A percentile compares a stretch with the other conserved stretches of the same genome.
phyloP scores from a whole-genome alignment of 2,797 vertebrate genomes.

The Phrynocephalus vlangalii region DNA sequence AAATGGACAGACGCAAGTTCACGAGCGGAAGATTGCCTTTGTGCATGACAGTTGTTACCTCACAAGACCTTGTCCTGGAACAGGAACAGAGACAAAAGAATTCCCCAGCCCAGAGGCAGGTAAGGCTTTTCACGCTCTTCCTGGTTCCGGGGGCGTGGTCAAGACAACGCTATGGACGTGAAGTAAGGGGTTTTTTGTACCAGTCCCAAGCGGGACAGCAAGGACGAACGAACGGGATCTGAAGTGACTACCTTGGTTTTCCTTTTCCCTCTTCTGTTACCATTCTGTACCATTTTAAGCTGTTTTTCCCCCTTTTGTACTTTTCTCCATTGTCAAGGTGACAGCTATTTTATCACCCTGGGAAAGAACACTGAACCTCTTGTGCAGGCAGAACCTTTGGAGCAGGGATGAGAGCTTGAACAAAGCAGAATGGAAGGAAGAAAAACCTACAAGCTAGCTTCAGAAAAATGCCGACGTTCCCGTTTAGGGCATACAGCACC shows the following conservation, averaged over 20 bases:
- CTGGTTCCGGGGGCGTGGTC: too few relatives aligned
- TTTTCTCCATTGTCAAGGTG: constrained; percentile 63
- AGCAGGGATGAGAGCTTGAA: constrained; percentile 69
- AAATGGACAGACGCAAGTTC: too few relatives aligned
- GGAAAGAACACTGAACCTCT: constrained; percentile 75
- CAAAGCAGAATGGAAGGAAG: constrained; percentile 72
- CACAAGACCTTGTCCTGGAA: too few relatives aligned
- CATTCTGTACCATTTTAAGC: constrained; percentile 18
- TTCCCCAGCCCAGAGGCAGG: too few relatives aligned
- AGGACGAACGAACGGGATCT: too few relatives aligned
- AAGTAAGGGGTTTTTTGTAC: too few relatives aligned
- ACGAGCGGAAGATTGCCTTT: too few relatives aligned
- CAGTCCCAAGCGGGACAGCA: too few relatives aligned
- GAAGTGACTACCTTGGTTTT: background rate
- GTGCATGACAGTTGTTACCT: too few relatives aligned
- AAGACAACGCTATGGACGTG: too few relatives aligned
- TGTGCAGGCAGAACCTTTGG: constrained; percentile 74
- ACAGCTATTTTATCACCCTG: constrained; percentile 75
- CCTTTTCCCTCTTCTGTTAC: constrained; percentile 51
- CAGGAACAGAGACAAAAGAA: too few relatives aligned
- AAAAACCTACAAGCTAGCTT: constrained; percentile 72
- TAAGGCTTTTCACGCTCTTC: too few relatives aligned
- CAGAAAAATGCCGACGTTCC: constrained; percentile 76
- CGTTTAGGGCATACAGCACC: constrained; percentile 73
- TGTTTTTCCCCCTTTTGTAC: constrained; percentile 32